Conservation (phyloP, 2,797 vertebrate genomes). For the Craterocephalus amniculus region DNA sequence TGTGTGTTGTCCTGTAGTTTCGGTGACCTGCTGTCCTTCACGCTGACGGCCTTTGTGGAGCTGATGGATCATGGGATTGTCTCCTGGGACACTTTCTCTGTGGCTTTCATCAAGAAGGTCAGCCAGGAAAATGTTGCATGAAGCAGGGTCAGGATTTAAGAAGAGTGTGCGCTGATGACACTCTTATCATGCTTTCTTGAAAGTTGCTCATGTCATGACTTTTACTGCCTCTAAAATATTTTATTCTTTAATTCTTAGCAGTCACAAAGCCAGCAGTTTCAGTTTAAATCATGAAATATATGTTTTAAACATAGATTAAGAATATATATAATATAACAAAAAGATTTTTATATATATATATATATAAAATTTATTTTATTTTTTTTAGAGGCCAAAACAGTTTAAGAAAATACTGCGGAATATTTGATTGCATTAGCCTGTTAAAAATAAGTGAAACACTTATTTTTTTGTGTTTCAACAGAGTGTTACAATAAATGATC, state of each 20-base stretch:
- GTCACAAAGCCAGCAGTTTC: neutral
- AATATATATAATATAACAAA: too few species aligned
- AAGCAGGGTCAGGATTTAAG: conserved; percentile 3
- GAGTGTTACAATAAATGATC: neutral
- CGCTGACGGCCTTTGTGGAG: conserved; percentile 97
- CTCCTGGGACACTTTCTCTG: conserved; percentile 98
- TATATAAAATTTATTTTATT: too few species aligned
- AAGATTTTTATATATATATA: too few species aligned
- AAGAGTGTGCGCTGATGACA: neutral
- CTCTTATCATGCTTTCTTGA: neutral
- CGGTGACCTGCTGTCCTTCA: conserved; percentile 97
- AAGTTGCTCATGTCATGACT: neutral
- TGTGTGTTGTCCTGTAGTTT: conserved; percentile 89
- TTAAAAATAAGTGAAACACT: neutral
- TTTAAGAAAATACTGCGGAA: neutral
- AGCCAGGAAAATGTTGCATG: conserved; percentile 42
- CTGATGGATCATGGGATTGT: conserved; percentile 99
- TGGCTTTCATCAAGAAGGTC: conserved; percentile 99
- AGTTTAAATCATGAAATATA: neutral
- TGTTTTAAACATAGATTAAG: neutral
- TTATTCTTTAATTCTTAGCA: neutral
- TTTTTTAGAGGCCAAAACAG: neutral
- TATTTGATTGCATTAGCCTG: neutral
- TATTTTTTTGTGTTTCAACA: neutral
- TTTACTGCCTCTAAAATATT: neutral